These are phyloP conservation scores for Tamandua tetradactyla DNA, from an alignment of 2,797 vertebrate species.

Conservation along the genomic window DNA sequence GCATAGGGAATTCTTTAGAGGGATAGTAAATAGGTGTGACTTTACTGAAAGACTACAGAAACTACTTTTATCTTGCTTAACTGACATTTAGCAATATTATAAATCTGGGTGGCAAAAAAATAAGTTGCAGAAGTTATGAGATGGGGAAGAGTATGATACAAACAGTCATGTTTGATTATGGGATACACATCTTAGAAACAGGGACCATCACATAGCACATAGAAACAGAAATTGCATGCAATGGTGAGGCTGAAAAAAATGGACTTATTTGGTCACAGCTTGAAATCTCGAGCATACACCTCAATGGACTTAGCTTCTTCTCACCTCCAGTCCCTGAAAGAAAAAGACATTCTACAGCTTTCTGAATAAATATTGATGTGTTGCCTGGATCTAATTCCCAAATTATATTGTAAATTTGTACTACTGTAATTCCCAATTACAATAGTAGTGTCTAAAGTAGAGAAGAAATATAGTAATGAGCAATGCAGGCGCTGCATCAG, in stretches of 20 bases:
- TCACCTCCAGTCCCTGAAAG: accelerated
- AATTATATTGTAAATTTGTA: background rate
- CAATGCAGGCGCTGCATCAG: background rate
- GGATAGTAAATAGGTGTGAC: background rate
- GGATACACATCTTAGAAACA: background rate
- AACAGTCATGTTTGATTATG: background rate
- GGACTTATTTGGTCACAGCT: background rate
- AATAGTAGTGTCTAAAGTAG: background rate
- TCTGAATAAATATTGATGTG: background rate
- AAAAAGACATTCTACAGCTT: background rate
- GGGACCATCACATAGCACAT: background rate
- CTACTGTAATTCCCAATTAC: background rate
- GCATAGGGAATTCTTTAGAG: background rate
- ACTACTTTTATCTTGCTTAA: background rate
- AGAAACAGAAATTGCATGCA: background rate
- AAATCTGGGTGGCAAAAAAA: background rate
- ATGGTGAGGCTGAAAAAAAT: background rate
- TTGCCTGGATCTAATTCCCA: background rate
- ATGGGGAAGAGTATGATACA: background rate
- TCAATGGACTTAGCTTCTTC: background rate
- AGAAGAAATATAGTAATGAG: accelerated
- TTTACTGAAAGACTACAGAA: background rate
- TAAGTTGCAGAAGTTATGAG: slow-evolving; percentile 5
- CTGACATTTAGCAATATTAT: background rate
- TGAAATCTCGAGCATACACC: background rate